Percentiles rank a stretch among this genome's conserved stretches.
Evolutionary conservation across 2,888 invertebrate genomes (phyloP).

Genomic region (Sturmia bella): DNA sequence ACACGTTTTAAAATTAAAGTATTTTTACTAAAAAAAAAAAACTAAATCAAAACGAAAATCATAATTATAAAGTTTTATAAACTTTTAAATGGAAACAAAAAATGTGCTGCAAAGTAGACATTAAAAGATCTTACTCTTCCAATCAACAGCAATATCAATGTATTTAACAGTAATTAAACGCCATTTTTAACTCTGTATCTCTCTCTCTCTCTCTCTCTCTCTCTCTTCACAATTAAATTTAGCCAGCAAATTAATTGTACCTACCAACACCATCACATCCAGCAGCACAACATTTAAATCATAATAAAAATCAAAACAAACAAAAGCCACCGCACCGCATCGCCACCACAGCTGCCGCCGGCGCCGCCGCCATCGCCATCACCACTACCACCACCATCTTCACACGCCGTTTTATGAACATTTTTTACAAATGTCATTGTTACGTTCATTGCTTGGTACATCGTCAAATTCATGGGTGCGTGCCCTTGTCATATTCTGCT

Average conservation of each 20-base stretch:
- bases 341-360: no score
- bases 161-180: constrained; percentile 14
- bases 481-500: constrained; percentile 79
- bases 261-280: background rate
- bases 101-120: no score
- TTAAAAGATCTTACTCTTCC: no score
- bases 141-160: background rate
- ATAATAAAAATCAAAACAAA: background rate
- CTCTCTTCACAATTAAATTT: background rate
- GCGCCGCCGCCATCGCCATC: background rate
- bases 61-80: no score
- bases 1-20: no score
- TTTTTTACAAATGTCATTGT: constrained; percentile 77
- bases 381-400: background rate
- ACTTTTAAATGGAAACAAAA: no score
- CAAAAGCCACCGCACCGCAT: no score
- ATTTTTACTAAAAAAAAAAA: no score
- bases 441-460: constrained; percentile 80
- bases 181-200: constrained; percentile 6
- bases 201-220: no score
- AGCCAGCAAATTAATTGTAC: constrained; percentile 4
- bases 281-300: background rate
- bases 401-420: constrained; percentile 49
- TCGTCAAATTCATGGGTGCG: constrained; percentile 80
- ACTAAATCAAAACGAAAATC: no score